Percentiles rank a stretch among this genome's conserved stretches.
Conservation (phyloP, 2,888 invertebrate genomes). For the Tetanocera ferruginea region DNA sequence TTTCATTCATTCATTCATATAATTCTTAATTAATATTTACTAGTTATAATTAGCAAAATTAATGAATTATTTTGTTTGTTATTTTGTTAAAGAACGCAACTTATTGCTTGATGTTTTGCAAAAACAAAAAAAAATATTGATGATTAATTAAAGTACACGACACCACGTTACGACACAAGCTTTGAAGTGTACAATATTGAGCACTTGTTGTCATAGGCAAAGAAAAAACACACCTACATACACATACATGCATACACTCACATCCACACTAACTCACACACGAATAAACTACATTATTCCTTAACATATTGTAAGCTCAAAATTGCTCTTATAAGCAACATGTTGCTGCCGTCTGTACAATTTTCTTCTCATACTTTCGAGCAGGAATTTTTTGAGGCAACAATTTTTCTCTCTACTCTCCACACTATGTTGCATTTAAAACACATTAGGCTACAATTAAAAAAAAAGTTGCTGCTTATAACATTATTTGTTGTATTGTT, state of each 20-base stretch:
- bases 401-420: not conserved
- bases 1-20: too few relatives aligned
- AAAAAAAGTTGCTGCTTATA: not conserved
- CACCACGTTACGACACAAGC: too few relatives aligned
- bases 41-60: too few relatives aligned
- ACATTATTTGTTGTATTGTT: constrained; percentile 3
- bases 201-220: not conserved
- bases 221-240: too few relatives aligned
- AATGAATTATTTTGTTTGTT: too few relatives aligned
- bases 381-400: constrained; percentile 9
- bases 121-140: too few relatives aligned
- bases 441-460: not conserved
- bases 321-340: not conserved
- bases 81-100: too few relatives aligned
- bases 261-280: constrained; percentile 20
- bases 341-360: not conserved
- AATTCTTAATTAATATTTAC: too few relatives aligned
- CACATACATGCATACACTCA: constrained; percentile 25
- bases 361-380: too few relatives aligned
- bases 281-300: not conserved
- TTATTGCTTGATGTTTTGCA: too few relatives aligned
- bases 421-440: not conserved
- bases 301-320: constrained; percentile 19
- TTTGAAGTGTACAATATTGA: too few relatives aligned
- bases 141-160: too few relatives aligned